Percentiles rank a stretch among this genome's conserved stretches.
These are phyloP conservation scores for Apomyelois bistriatella DNA, from an alignment of 2,888 invertebrate species.

Conservation along the genomic window DNA sequence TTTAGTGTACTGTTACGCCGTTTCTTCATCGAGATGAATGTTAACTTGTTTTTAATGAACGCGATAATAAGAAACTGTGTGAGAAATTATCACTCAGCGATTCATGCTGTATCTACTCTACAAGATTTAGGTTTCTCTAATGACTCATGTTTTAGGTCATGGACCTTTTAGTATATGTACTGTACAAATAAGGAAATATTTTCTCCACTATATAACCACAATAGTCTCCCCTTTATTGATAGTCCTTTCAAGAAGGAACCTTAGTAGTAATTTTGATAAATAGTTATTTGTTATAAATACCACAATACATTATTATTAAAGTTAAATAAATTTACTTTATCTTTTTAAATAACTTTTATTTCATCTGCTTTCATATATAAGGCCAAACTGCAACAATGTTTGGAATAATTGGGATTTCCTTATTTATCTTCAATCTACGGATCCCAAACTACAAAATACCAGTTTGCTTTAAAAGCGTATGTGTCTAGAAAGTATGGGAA, in stretches of 20 bases:
- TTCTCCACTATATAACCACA: too few species aligned
- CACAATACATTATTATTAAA: too few species aligned
- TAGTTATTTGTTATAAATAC: too few species aligned
- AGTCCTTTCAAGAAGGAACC: too few species aligned
- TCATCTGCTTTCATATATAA: too few species aligned
- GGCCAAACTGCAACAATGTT: too few species aligned
- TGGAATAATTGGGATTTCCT: too few species aligned
- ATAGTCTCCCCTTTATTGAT: too few species aligned
- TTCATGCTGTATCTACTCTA: neutral
- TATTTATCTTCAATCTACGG: neutral
- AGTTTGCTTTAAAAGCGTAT: constrained; percentile 16
- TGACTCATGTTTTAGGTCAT: constrained; percentile 1
- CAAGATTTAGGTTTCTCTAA: neutral
- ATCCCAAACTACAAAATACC: neutral
- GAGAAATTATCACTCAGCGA: constrained; percentile 2
- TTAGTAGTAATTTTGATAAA: too few species aligned
- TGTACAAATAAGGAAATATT: neutral
- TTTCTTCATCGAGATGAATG: constrained; percentile 28
- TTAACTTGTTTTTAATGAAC: constrained; percentile 46
- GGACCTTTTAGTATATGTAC: neutral
- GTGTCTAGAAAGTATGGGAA: constrained; percentile 52
- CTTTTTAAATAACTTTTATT: too few species aligned
- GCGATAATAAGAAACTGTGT: constrained; percentile 32
- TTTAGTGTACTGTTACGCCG: constrained; percentile 8
- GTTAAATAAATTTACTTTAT: too few species aligned